A percentile compares a stretch with the other conserved stretches of the same genome.
These are phyloP conservation scores for Trachelus iudaicus DNA, from an alignment of 2,888 invertebrate genomes.

Conservation along the genomic window DNA sequence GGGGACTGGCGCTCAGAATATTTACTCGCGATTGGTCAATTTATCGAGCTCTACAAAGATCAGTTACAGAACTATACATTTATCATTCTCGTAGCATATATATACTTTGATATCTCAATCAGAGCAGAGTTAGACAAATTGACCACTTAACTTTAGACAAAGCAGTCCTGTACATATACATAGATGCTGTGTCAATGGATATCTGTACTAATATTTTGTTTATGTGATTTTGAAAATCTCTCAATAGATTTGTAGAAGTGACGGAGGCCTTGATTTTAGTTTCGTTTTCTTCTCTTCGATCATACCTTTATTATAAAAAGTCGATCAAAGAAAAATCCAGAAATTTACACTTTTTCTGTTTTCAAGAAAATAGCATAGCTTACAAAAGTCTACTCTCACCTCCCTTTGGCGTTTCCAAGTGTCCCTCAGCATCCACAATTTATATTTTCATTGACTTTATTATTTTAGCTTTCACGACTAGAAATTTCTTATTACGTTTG, in stretches of 20 bases:
- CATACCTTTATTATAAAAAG: slow-evolving; percentile 9
- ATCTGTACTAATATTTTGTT: slow-evolving; percentile 47
- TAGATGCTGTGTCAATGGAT: slow-evolving; percentile 46
- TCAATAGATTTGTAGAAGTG: slow-evolving; percentile 36
- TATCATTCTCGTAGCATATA: background rate
- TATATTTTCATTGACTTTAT: background rate
- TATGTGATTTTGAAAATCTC: slow-evolving; percentile 37
- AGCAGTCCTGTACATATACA: slow-evolving; percentile 46
- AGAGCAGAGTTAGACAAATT: slow-evolving; percentile 43
- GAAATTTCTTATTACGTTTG: background rate
- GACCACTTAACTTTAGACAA: slow-evolving; percentile 46
- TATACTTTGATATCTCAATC: background rate
- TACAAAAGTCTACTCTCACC: background rate
- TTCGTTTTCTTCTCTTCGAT: slow-evolving; percentile 24
- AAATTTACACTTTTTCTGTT: background rate
- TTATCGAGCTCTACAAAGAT: slow-evolving; percentile 34
- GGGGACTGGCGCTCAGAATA: slow-evolving; percentile 54
- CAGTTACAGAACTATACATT: background rate
- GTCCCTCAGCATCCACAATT: background rate
- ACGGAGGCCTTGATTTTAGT: slow-evolving; percentile 47
- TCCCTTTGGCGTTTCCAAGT: background rate
- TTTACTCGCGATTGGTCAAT: slow-evolving; percentile 44
- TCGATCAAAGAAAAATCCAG: background rate
- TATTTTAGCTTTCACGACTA: background rate
- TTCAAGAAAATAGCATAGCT: background rate